Percentiles rank a stretch among this genome's conserved stretches.
Evolutionary conservation across 2,797 vertebrate genomes (phyloP).

Genomic region (Coluber constrictor): DNA sequence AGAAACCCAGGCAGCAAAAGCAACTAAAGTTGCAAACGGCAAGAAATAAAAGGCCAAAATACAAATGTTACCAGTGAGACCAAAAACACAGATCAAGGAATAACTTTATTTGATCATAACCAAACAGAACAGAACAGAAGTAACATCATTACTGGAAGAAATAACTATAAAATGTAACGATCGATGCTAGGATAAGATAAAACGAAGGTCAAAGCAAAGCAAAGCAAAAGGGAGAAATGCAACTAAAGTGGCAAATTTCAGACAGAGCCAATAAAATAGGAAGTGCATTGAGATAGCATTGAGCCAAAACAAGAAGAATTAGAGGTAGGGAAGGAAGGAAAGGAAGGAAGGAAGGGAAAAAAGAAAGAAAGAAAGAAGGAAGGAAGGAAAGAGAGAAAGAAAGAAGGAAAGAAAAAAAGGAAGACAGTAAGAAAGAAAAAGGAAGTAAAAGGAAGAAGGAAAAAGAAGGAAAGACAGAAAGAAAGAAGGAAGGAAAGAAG

Average conservation of each 20-base stretch:
- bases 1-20: background rate
- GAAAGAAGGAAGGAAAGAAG: background rate
- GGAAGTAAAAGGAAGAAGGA: rapidly evolving
- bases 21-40: background rate
- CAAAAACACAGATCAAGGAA: background rate
- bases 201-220: background rate
- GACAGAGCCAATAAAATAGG: background rate
- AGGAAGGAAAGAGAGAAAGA: too few relatives aligned
- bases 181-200: background rate
- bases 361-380: background rate
- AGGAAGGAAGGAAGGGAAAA: rapidly evolving
- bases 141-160: background rate
- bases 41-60: background rate
- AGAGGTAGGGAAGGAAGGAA: background rate
- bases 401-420: too few relatives aligned
- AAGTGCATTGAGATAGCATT: background rate
- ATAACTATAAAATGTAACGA: background rate
- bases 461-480: too few relatives aligned
- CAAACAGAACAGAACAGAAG: background rate
- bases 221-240: background rate
- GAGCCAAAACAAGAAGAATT: background rate
- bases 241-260: background rate
- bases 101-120: background rate
- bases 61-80: background rate
- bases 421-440: too few relatives aligned